Base-by-base conservation (phyloP, 2,888 invertebrate species). In the Spialia ferax region DNA sequence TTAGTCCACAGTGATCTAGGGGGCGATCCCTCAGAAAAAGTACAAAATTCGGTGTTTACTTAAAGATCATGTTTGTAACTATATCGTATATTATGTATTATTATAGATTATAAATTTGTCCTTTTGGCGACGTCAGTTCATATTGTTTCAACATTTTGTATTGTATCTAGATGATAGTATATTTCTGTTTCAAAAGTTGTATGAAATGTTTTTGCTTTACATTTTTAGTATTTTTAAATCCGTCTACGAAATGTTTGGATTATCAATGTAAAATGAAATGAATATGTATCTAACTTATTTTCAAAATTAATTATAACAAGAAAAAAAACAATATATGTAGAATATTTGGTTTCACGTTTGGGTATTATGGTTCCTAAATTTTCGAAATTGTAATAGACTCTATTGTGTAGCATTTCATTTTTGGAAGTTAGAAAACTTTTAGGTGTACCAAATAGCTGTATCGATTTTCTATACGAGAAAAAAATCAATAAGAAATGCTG, bases 361-460 rank as follows among this genome's bases (percentile, higher is more conserved):
- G 93, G 93, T 93, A 93, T 93, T 93, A 93, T 91, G 93, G 93
- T 93, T 93, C 93, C 93, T 93, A 93, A 93, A 93, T 93, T 93
- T 92, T 93, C 92, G 91, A 93, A 93, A 93, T 91, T 93, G 91
- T 93, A 93, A 93, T 92, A 92, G 91, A 91, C 88, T 92, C 91
- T 93, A 93, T 91, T 91, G 86, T 86, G 90, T 93, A 93, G 91
- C 85, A 84, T 88, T 92, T 92, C 85, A 86, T 91, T 93, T 91
- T 89, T 91, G 88, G 85, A 88, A 85, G 78, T 88, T 91, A 91
- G 89, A 81, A 79, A 82, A 88, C 91, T 88, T 89, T 89, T 93
- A 93, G 93, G 84, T 88, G 86, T 93, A 93, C 91, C 91, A 91
- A 90, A 89, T 93, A 93, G 93, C 82, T 91, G 92, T 93, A 93